These are phyloP conservation scores for Zelostemma sp. DNA, from an alignment of 1,140 invertebrate genomes.

Conservation along the genomic window DNA sequence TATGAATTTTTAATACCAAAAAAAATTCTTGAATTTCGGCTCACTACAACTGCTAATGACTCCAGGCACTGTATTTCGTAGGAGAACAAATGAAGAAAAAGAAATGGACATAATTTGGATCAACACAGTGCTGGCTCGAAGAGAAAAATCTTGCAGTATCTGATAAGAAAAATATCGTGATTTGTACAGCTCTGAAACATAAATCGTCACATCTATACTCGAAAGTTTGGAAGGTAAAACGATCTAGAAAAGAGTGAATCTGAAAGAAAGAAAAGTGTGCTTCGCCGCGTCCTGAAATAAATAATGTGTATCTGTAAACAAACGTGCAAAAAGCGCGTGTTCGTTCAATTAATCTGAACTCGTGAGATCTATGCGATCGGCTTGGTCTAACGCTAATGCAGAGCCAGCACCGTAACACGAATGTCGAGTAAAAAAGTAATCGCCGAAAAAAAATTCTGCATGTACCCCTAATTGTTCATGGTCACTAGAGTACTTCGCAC, in stretches of 20 bases:
- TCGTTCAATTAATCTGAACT: slow-evolving; percentile 6
- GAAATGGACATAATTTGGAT: background rate
- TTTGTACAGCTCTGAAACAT: background rate
- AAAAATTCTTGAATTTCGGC: no score
- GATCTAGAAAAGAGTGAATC: no score
- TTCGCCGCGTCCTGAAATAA: slow-evolving; percentile 14
- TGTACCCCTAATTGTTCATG: slow-evolving; percentile 16
- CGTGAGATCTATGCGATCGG: slow-evolving; percentile 15
- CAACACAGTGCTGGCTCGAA: slow-evolving; percentile 39
- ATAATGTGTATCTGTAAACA: slow-evolving; percentile 18
- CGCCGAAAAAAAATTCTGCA: slow-evolving; percentile 31
- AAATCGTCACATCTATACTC: background rate
- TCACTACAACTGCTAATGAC: no score
- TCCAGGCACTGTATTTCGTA: slow-evolving; percentile 15
- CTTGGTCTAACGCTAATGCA: slow-evolving; percentile 42
- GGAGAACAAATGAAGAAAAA: background rate
- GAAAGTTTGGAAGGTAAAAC: no score
- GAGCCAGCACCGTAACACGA: slow-evolving; percentile 51
- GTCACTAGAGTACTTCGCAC: slow-evolving; percentile 47
- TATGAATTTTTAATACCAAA: background rate
- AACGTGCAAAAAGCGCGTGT: slow-evolving; percentile 40
- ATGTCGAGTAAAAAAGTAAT: slow-evolving; percentile 41
- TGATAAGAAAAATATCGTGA: no score
- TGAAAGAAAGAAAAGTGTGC: slow-evolving; percentile 4
- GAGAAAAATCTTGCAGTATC: background rate